A percentile compares a stretch with the other conserved stretches of the same genome.
phyloP scores from a whole-genome alignment of 2,797 vertebrate species.

The Chromobotia macracanthus region DNA sequence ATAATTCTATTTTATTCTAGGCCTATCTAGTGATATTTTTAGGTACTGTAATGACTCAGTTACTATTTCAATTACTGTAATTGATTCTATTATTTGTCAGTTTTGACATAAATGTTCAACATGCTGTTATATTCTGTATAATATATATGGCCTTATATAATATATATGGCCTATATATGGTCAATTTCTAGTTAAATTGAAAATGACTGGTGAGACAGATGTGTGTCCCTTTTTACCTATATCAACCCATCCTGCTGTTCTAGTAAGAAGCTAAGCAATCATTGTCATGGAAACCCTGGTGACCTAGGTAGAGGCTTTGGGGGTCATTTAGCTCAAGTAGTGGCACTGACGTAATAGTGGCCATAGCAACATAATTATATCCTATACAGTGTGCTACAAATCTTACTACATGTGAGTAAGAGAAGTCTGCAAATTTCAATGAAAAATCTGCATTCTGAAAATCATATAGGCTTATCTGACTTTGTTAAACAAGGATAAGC shows the following conservation, averaged over 20 bases:
- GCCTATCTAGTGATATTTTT: too few species aligned
- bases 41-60: too few species aligned
- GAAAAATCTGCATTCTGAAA: not conserved
- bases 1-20: too few species aligned
- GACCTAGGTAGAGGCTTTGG: conserved; percentile 35
- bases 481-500: not conserved
- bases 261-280: conserved; percentile 23
- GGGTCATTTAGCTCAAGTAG: conserved; percentile 30
- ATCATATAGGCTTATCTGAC: not conserved
- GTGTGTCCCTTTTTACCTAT: not conserved
- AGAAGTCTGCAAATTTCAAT: not conserved
- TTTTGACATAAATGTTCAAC: too few species aligned
- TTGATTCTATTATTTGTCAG: too few species aligned
- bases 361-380: conserved; percentile 45
- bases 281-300: conserved; percentile 57
- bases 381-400: conserved; percentile 6
- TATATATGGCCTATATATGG: not conserved
- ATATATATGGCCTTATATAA: not conserved
- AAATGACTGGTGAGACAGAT: conserved; percentile 5
- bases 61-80: too few species aligned
- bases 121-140: too few species aligned
- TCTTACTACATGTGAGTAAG: not conserved
- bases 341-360: conserved; percentile 40
- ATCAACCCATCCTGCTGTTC: conserved; percentile 17
- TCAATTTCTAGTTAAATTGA: not conserved